A percentile compares a stretch with the other conserved stretches of the same genome.
phyloP scores from a whole-genome alignment of 2,888 invertebrate genomes.

The Tethea ocularis region DNA sequence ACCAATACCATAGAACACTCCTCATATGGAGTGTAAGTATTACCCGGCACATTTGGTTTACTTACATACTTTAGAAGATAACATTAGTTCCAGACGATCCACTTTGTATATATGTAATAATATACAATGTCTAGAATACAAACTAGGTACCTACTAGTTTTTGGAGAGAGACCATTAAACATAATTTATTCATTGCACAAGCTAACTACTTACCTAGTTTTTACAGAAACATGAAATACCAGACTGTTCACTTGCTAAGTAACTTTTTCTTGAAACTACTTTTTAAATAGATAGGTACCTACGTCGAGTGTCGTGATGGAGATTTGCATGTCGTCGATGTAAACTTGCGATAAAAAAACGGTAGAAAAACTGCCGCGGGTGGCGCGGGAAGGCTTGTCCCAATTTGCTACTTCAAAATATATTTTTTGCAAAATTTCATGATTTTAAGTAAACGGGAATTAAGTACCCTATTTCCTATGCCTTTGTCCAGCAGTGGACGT shows the following conservation, averaged over 20 bases:
- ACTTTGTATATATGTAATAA: neutral
- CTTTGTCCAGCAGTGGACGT: too few relatives aligned
- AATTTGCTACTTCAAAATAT: slow-evolving; percentile 38
- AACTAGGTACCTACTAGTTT: slow-evolving; percentile 38
- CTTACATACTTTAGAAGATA: neutral
- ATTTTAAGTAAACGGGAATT: too few relatives aligned
- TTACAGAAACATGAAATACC: slow-evolving; percentile 35
- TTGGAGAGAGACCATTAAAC: slow-evolving; percentile 35
- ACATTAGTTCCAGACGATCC: neutral
- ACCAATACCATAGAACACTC: too few relatives aligned
- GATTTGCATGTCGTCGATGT: slow-evolving; percentile 61
- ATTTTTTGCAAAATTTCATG: too few relatives aligned
- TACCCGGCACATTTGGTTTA: neutral
- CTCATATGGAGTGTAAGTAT: too few relatives aligned
- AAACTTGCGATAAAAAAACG: slow-evolving; percentile 43
- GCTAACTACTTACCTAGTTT: slow-evolving; percentile 32
- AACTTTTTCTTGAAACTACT: slow-evolving; percentile 50
- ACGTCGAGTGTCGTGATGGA: slow-evolving; percentile 48
- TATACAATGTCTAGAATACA: slow-evolving; percentile 21
- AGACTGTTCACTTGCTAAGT: slow-evolving; percentile 33
- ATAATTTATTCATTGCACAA: slow-evolving; percentile 37
- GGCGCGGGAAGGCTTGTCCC: neutral
- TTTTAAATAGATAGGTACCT: slow-evolving; percentile 35
- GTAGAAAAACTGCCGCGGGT: slow-evolving; percentile 33
- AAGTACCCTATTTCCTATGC: too few relatives aligned